Evolutionary conservation across 2,797 vertebrate species (phyloP).

Genomic region (Moxostoma hubbsi): DNA sequence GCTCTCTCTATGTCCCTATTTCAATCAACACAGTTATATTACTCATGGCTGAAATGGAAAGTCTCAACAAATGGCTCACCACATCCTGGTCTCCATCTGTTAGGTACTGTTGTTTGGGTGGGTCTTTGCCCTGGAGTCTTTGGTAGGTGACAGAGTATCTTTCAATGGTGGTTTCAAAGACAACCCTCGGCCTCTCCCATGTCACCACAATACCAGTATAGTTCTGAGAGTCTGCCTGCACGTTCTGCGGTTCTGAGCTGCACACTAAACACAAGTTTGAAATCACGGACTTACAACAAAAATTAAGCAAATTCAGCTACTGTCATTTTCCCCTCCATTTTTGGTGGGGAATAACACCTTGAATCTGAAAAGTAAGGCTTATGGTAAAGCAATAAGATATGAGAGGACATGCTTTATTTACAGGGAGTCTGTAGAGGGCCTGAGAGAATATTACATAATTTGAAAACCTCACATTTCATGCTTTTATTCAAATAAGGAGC

Average conservation of each 20-base stretch:
- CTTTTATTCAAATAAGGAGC: not conserved
- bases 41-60: no score
- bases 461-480: not conserved
- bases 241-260: constrained; percentile 92
- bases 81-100: constrained; percentile 98
- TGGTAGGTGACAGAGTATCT: constrained; percentile 93
- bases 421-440: not conserved
- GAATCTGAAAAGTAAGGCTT: no score
- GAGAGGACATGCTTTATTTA: no score
- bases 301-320: not conserved
- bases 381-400: no score
- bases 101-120: constrained; percentile 88
- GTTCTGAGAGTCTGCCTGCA: constrained; percentile 93
- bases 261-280: constrained; percentile 79
- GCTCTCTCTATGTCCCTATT: no score
- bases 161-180: constrained; percentile 92
- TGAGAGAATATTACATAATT: not conserved
- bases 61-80: constrained; percentile 76
- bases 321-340: no score
- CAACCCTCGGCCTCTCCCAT: constrained; percentile 91
- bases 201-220: constrained; percentile 92
- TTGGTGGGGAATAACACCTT: no score
- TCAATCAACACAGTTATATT: constrained; percentile 4
- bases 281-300: not conserved
- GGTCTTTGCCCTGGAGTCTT: constrained; percentile 84